These are phyloP conservation scores for Irena cyanogastra DNA, from an alignment of 2,113 vertebrate species.

Conservation along the genomic window DNA sequence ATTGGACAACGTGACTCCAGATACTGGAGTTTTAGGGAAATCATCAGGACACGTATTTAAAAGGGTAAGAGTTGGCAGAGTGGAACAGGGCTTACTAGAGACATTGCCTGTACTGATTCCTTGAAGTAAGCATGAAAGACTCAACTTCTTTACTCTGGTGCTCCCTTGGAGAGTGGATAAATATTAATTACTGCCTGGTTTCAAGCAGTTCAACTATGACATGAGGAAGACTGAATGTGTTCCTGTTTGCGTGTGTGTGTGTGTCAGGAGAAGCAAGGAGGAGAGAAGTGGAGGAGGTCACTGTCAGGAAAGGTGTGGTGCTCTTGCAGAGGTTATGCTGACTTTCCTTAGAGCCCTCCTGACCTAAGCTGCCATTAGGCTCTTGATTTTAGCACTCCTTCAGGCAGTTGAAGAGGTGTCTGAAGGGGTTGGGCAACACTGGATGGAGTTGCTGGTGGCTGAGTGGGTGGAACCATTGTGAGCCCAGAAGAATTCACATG, in stretches of 20 bases:
- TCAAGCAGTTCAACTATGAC: not conserved
- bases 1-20: not conserved
- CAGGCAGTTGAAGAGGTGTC: not conserved
- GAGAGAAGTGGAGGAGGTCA: not conserved
- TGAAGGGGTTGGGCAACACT: not conserved
- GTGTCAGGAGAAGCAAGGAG: not conserved
- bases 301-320: not conserved
- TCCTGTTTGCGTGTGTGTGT: not conserved
- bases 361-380: not conserved
- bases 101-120: not conserved
- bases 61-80: not conserved
- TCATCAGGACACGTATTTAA: not conserved
- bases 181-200: not conserved
- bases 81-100: not conserved
- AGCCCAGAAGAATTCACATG: not conserved
- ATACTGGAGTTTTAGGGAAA: not conserved
- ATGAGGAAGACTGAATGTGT: not conserved
- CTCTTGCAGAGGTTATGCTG: not conserved
- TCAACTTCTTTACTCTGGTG: not conserved
- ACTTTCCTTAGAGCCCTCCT: not conserved
- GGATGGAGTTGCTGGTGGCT: not conserved
- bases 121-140: not conserved
- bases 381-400: not conserved
- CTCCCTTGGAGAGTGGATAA: not conserved
- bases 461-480: fast-evolving